These are phyloP conservation scores for Melanargia galathea DNA, from an alignment of 2,888 invertebrate species.

Conservation along the genomic window DNA sequence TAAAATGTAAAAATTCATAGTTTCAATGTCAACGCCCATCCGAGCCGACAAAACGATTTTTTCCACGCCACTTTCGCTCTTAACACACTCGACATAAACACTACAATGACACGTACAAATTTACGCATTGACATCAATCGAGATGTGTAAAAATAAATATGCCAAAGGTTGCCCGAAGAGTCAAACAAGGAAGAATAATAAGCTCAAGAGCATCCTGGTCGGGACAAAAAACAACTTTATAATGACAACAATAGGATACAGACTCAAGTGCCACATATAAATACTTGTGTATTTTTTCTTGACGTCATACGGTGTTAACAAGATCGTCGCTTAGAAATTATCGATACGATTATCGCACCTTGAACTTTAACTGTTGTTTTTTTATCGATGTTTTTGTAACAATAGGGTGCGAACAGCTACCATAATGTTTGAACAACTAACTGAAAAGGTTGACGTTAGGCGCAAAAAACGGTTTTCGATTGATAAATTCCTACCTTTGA, in stretches of 20 bases:
- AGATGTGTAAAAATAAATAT: slow-evolving; percentile 38
- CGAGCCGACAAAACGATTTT: slow-evolving; percentile 27
- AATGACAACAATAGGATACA: slow-evolving; percentile 8
- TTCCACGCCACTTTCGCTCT: slow-evolving; percentile 34
- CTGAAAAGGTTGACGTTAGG: slow-evolving; percentile 2
- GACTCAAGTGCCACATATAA: neutral
- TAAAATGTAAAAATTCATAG: slow-evolving; percentile 45
- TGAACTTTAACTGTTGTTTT: slow-evolving; percentile 20
- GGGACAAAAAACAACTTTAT: slow-evolving; percentile 34
- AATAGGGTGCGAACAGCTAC: slow-evolving; percentile 15
- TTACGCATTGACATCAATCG: slow-evolving; percentile 25
- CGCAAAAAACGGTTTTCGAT: neutral
- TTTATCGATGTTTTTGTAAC: slow-evolving; percentile 10
- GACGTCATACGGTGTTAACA: slow-evolving; percentile 18
- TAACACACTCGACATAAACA: slow-evolving; percentile 25
- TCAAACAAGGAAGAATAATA: slow-evolving; percentile 42
- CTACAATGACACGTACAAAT: slow-evolving; percentile 27
- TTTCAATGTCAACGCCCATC: slow-evolving; percentile 46
- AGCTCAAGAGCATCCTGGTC: slow-evolving; percentile 36
- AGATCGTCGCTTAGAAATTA: slow-evolving; percentile 19
- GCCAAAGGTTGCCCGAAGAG: slow-evolving; percentile 42
- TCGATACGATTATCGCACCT: slow-evolving; percentile 5
- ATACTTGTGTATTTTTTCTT: neutral
- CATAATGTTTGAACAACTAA: slow-evolving; percentile 5
- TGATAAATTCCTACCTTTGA: neutral